phyloP scores from a whole-genome alignment of 1,140 invertebrate genomes.

The Polyergus mexicanus region DNA sequence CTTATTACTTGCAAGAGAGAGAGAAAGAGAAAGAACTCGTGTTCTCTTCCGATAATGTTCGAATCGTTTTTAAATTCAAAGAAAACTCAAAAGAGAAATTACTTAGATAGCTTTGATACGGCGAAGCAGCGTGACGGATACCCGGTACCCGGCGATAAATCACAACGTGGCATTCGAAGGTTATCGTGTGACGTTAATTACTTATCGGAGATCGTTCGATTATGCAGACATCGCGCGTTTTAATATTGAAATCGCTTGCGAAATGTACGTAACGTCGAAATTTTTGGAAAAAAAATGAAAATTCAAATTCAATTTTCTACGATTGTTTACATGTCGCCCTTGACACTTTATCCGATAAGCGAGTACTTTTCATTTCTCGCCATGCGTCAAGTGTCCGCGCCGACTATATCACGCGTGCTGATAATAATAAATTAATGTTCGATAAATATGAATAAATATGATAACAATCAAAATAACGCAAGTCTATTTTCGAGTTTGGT shows the following conservation, averaged over 20 bases:
- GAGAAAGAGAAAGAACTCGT: background rate
- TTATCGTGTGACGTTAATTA: constrained; percentile 68
- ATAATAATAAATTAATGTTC: constrained; percentile 56
- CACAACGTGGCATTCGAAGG: constrained; percentile 61
- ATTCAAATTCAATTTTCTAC: background rate
- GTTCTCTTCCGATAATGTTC: background rate
- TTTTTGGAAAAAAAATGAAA: background rate
- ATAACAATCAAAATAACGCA: constrained; percentile 46
- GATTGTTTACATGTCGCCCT: constrained; percentile 46
- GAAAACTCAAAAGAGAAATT: background rate
- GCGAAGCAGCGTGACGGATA: constrained; percentile 15
- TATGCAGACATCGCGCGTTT: constrained; percentile 25
- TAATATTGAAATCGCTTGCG: background rate
- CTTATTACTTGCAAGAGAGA: background rate
- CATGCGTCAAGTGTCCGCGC: constrained; percentile 10
- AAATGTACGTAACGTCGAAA: background rate
- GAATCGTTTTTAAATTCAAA: background rate
- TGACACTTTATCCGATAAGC: constrained; percentile 60
- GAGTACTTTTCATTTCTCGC: constrained; percentile 25
- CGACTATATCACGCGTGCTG: constrained; percentile 34
- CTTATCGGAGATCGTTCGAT: constrained; percentile 50
- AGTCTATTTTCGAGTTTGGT: constrained; percentile 10
- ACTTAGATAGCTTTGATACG: background rate
- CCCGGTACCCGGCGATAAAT: constrained; percentile 36
- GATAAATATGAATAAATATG: constrained; percentile 45